Conservation (phyloP, 2,888 invertebrate species). For the Anthophora plumipes region DNA sequence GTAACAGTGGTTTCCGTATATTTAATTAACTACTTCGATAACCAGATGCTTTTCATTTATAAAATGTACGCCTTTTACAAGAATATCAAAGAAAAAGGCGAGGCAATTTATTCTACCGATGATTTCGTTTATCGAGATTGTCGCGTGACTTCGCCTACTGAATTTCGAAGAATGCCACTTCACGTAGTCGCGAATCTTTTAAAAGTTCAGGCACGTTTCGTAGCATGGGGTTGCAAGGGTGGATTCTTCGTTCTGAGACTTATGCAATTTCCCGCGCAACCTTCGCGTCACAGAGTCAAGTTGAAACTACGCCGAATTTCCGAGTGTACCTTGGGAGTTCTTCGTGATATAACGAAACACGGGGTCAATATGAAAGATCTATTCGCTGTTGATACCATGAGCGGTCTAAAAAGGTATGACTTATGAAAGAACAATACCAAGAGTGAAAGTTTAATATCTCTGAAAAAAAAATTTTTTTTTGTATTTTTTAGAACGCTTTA, state of each 20-base stretch:
- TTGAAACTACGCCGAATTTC: background rate
- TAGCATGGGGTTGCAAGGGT: background rate
- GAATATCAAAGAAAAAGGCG: too few relatives aligned
- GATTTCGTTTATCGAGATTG: constrained; percentile 6
- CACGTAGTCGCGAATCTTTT: background rate
- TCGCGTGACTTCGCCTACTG: constrained; percentile 1
- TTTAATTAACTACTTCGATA: background rate
- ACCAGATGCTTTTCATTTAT: background rate
- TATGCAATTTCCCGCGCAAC: constrained; percentile 58
- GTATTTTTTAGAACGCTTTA: background rate
- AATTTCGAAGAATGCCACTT: constrained; percentile 20
- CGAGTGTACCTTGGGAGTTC: background rate
- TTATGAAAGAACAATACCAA: background rate
- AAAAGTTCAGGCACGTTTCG: constrained; percentile 21
- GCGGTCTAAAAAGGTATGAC: background rate
- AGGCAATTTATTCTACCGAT: background rate
- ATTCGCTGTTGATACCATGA: background rate
- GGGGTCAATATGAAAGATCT: background rate
- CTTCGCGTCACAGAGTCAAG: constrained; percentile 47
- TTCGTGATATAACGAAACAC: constrained; percentile 2
- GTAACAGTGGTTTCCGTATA: too few relatives aligned
- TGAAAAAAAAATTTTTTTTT: background rate
- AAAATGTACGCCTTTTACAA: background rate
- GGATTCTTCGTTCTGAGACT: constrained; percentile 38
- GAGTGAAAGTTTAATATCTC: background rate